phyloP scores from a whole-genome alignment of 2,113 vertebrate species.

The Gobio gobio region DNA sequence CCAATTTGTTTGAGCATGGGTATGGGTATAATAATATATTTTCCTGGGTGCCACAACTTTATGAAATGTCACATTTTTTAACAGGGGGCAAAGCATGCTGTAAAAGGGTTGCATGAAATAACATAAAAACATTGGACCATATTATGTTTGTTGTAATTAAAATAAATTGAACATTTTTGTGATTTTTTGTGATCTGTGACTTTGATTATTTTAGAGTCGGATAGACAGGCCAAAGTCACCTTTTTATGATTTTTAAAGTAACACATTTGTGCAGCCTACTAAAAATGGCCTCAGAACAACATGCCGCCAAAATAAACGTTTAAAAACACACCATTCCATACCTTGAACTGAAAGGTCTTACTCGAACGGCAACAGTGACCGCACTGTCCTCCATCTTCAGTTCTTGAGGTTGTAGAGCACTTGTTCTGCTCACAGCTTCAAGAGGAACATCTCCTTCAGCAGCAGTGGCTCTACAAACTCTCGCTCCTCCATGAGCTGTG shows the following conservation, averaged over 20 bases:
- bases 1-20: too few relatives aligned
- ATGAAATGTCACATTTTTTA: too few relatives aligned
- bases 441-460: background rate
- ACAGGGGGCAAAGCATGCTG: too few relatives aligned
- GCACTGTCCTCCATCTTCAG: constrained; percentile 86
- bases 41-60: background rate
- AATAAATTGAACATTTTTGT: too few relatives aligned
- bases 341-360: constrained; percentile 90
- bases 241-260: background rate
- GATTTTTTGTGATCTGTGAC: too few relatives aligned
- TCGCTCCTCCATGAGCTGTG: constrained; percentile 45
- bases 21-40: too few relatives aligned
- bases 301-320: background rate
- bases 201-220: background rate
- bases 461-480: constrained; percentile 38
- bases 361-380: constrained; percentile 87
- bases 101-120: too few relatives aligned
- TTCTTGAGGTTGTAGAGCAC: constrained; percentile 55
- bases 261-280: background rate
- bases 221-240: background rate
- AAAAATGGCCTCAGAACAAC: background rate
- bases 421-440: constrained; percentile 53
- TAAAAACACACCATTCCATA: constrained; percentile 54
- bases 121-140: too few relatives aligned
- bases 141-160: too few relatives aligned